A percentile compares a stretch with the other conserved stretches of the same genome.
Evolutionary conservation across 2,113 vertebrate species (phyloP).

Genomic region (Oreotragus oreotragus): DNA sequence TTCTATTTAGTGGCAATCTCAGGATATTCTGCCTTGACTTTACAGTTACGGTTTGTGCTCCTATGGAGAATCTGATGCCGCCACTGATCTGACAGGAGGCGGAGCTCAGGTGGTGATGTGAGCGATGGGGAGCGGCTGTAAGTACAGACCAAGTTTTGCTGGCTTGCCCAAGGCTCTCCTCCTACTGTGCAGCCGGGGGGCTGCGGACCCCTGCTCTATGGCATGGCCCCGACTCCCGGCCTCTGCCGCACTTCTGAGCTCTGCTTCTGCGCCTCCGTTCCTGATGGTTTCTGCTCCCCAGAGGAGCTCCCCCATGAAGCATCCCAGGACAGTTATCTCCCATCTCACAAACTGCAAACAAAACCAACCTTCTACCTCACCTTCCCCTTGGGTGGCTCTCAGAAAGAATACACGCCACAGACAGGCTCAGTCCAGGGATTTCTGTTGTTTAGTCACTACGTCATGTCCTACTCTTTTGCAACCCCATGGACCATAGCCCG

Average conservation of each 20-base stretch:
- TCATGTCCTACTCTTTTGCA: not conserved
- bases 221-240: fast-evolving
- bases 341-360: not conserved
- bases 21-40: not conserved
- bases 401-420: not conserved
- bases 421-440: not conserved
- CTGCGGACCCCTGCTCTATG: not conserved
- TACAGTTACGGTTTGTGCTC: not conserved
- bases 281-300: not conserved
- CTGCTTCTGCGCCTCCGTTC: not conserved
- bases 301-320: not conserved
- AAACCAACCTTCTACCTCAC: not conserved
- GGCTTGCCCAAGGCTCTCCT: not conserved
- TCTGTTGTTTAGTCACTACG: not conserved
- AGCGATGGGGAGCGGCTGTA: not conserved
- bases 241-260: not conserved
- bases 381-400: too few species aligned
- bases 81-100: not conserved
- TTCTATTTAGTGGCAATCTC: not conserved
- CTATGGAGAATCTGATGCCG: not conserved
- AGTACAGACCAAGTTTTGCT: not conserved
- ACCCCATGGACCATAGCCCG: not conserved
- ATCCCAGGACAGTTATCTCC: not conserved
- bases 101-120: not conserved
- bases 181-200: not conserved